Evolutionary conservation across 2,113 vertebrate species (phyloP).

Genomic region (Micromys minutus): DNA sequence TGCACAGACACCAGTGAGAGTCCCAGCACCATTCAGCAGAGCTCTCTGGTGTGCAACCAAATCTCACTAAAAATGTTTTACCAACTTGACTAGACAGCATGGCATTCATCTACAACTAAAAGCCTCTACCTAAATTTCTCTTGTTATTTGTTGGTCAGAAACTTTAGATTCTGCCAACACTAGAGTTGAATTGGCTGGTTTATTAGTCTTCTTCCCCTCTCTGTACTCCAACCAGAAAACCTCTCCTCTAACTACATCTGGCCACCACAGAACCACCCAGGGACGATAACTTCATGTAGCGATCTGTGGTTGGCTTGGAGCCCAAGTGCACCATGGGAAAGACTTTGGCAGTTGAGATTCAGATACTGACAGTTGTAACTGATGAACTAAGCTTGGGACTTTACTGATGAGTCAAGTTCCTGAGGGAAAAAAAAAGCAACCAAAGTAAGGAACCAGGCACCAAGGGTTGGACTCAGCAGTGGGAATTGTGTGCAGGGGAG

Average conservation of each 20-base stretch:
- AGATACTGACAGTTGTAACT: background rate
- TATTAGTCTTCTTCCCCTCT: background rate
- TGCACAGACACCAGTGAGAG: background rate
- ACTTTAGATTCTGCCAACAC: background rate
- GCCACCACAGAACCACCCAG: background rate
- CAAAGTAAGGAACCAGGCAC: background rate
- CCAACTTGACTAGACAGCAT: background rate
- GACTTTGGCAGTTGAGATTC: background rate
- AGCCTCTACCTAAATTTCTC: background rate
- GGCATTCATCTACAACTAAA: background rate
- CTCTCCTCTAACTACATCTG: background rate
- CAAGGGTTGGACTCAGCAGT: background rate
- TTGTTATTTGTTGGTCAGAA: background rate
- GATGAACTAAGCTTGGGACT: background rate
- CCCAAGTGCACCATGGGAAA: constrained; percentile 47
- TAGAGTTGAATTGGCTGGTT: background rate
- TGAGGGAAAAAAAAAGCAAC: background rate
- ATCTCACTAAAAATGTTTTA: background rate
- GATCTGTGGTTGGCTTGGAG: background rate
- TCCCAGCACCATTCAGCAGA: background rate
- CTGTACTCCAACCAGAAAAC: background rate
- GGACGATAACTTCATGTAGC: no score
- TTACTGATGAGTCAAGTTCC: background rate
- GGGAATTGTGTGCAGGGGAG: background rate
- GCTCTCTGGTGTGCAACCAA: background rate